Base-by-base conservation (phyloP, 2,888 invertebrate species). In the Drosophila kuntzei region DNA sequence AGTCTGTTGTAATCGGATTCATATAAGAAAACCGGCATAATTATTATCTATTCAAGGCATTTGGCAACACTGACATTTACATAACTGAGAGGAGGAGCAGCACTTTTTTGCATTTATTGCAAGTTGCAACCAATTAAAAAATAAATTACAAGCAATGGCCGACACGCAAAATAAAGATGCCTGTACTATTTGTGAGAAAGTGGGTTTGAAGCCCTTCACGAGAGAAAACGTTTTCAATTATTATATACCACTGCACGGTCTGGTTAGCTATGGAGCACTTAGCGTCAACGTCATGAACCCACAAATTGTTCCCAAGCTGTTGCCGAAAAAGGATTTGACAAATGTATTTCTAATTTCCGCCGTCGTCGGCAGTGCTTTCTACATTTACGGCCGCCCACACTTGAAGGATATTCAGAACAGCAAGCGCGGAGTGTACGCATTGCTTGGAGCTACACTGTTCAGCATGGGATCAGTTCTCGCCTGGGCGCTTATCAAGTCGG, bases 221-320 rank as follows among this genome's bases (percentile, higher is more conserved):
- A 94, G 93, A 90, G 94, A 95, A 76, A 96, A 95, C 93, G 93
- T 96, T 65, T 93, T 95, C 27, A 95, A 94, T 92, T 95, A 96
- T 91, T 97, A 97, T 93, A 93, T 95, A 80, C 97, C 97, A 41
- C 90, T 95, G 57, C 95, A 96, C 92, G 97, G 97, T 47, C 94
- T 95, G 51, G 93, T 87, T 16, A 95, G 96, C 91, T 97, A 97
- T 92, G 95, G 95, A 86, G 95, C 96, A 37, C 93, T 97, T 54
- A 96, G 97, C 47, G 93, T 97, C 49, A 96, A 96, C 93, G 96
- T 97, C 55, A 96, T 97, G 96, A 96, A 97, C 90, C 97, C 97
- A 3, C 94, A 95, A 76, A 92, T 97, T 79, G 94, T 96, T 85
- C 93, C 95, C 83, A 95, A 95, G 95, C 95, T 90, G 29, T 55